A percentile compares a stretch with the other conserved stretches of the same genome.
Conservation (phyloP, 2,888 invertebrate species). For the Xylocampa areola region DNA sequence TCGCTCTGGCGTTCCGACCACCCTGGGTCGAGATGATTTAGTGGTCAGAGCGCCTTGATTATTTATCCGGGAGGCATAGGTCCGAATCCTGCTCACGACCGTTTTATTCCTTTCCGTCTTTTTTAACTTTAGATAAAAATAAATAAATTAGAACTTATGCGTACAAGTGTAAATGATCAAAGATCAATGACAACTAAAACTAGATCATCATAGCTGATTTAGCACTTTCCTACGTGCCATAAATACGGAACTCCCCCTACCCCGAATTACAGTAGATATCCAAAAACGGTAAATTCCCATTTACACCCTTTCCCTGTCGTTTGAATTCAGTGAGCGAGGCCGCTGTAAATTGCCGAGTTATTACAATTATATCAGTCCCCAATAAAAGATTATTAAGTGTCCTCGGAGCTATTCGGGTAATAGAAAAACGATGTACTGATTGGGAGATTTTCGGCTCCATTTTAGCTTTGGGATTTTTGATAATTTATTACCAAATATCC, state of each 20-base stretch:
- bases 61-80: too few relatives aligned
- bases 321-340: constrained; percentile 51
- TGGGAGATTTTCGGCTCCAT: constrained; percentile 19
- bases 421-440: constrained; percentile 59
- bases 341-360: constrained; percentile 55
- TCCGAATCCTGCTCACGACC: too few relatives aligned
- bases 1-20: too few relatives aligned
- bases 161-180: background rate
- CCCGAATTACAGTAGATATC: constrained; percentile 14
- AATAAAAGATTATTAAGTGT: constrained; percentile 55
- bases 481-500: too few relatives aligned
- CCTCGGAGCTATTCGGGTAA: constrained; percentile 37
- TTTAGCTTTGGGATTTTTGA: background rate
- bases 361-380: constrained; percentile 59
- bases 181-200: background rate
- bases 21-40: too few relatives aligned
- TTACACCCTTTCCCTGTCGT: constrained; percentile 45
- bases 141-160: too few relatives aligned
- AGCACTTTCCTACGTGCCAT: constrained; percentile 40
- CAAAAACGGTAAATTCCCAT: constrained; percentile 33
- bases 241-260: constrained; percentile 24
- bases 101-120: too few relatives aligned
- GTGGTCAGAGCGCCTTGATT: too few relatives aligned
- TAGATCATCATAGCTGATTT: constrained; percentile 29
- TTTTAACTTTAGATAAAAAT: too few relatives aligned